phyloP scores from a whole-genome alignment of 2,797 vertebrate genomes.

The Melanotaenia trifasciata region DNA sequence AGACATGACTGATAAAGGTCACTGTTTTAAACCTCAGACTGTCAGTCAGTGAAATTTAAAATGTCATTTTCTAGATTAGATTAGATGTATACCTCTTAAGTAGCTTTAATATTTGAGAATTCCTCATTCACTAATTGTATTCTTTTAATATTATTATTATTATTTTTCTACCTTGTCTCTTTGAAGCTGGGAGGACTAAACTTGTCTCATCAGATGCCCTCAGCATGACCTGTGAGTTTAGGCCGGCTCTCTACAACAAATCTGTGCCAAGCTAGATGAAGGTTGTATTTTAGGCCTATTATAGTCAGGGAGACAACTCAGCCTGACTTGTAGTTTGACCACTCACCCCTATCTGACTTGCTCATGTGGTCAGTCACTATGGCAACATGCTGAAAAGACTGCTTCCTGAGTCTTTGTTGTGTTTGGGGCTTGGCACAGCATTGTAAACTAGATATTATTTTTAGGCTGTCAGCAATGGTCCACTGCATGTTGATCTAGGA shows the following conservation, averaged over 20 bases:
- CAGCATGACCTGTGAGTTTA: conserved; percentile 56
- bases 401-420: conserved; percentile 79
- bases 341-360: conserved; percentile 77
- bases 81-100: not conserved
- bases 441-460: conserved; percentile 84
- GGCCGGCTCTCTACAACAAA: conserved; percentile 70
- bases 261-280: conserved; percentile 70
- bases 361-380: conserved; percentile 70
- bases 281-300: conserved; percentile 77
- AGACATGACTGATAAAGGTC: conserved; percentile 33
- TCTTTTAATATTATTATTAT: not conserved
- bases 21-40: conserved; percentile 25
- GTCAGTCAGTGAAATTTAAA: conserved; percentile 6
- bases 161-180: conserved; percentile 17
- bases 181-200: conserved; percentile 14
- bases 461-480: conserved; percentile 72
- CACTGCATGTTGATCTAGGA: conserved; percentile 68
- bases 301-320: conserved; percentile 76
- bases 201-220: conserved; percentile 57
- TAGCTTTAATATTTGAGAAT: conserved; percentile 1
- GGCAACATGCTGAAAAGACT: conserved; percentile 69
- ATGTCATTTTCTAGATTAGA: not conserved
- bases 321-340: conserved; percentile 73
- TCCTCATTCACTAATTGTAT: not conserved
- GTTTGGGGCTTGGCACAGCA: conserved; percentile 74